Evolutionary conservation across 2,888 invertebrate genomes (phyloP).

Genomic region (Lasioglossum pauxillum): DNA sequence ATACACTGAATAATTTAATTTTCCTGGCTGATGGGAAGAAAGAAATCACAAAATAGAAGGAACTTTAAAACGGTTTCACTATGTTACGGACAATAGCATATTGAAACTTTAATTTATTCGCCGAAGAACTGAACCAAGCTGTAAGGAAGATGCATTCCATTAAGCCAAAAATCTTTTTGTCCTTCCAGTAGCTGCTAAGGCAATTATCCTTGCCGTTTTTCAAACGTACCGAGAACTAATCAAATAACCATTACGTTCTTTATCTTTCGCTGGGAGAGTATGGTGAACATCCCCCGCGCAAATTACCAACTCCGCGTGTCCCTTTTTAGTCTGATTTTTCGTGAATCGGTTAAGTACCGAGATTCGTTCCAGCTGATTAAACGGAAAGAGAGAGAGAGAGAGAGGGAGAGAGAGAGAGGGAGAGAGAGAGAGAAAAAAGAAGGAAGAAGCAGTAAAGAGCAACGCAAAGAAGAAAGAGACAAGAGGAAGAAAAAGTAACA

Average conservation of each 20-base stretch:
- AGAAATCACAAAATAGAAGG: background rate
- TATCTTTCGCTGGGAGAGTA: background rate
- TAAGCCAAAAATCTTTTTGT: background rate
- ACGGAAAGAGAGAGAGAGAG: background rate
- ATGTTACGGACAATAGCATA: background rate
- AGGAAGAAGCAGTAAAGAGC: background rate
- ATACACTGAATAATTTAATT: no score
- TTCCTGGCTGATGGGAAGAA: no score
- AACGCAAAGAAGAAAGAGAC: conserved; percentile 3
- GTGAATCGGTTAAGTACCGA: conserved; percentile 22
- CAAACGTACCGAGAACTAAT: background rate
- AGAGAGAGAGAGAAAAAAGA: no score
- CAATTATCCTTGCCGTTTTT: background rate
- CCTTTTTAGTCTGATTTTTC: conserved; percentile 18
- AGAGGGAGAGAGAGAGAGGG: no score
- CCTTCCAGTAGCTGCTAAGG: background rate
- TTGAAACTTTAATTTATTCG: background rate
- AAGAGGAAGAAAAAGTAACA: conserved; percentile 11
- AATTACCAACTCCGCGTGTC: background rate
- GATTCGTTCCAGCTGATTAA: conserved; percentile 35
- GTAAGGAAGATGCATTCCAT: background rate
- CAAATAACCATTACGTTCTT: background rate
- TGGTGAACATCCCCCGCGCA: background rate
- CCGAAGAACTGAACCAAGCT: background rate
- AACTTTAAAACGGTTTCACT: background rate